Evolutionary conservation across 2,113 vertebrate genomes (phyloP), one percentile per base, ranked within the genome.

Genomic region (Aptenodytes patagonicus): DNA sequence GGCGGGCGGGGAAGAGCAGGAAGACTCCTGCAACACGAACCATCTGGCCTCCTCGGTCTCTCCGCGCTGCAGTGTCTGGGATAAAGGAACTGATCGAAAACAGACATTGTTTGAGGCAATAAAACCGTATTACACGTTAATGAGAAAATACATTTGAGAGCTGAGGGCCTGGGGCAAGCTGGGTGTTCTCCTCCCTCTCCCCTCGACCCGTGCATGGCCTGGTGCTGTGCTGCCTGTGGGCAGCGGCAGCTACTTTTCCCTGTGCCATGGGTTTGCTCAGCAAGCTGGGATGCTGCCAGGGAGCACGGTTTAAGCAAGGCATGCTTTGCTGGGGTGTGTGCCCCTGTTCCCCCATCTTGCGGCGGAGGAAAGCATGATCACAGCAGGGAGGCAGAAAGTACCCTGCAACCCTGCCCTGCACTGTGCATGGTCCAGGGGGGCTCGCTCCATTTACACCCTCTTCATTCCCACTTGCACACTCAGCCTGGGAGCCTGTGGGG

Each of bases 1-100:
- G 87, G 92, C 58, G 83, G 93, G 90, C 10, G 3, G 70, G 83
- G 83, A 95, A 92, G 97, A 96, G 94, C 87, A 52, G 86, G 89
- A 96, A 96, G 91, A 86, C 95, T 97, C 95, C 95, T 97, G 97
- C 98, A 98, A 98, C 98, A 97, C 31, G 87, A 98, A 98, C 97
- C 98, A 98, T 98, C 98, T 98, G 98, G 95, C 93, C 94, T 87
- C 78, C 89, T 81, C 4, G 17, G 92, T 95, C 96, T 97, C 94
- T 90, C 68, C 1, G 60, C 57, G 8, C 79, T 5, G 90, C 95
- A 82, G 94, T 70, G 96, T 97, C 97, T 97, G 96, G 95, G 96
- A 94, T 93, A 38, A 97, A 96, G 94, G 95, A 96, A 90, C 95
- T 98, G 98, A 98, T 98, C 86, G 75, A 97, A 98, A 98, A 81